Percentiles rank a stretch among this genome's conserved stretches.
Evolutionary conservation across 2,797 vertebrate genomes (phyloP).

Genomic region (Ispidina lecontei): DNA sequence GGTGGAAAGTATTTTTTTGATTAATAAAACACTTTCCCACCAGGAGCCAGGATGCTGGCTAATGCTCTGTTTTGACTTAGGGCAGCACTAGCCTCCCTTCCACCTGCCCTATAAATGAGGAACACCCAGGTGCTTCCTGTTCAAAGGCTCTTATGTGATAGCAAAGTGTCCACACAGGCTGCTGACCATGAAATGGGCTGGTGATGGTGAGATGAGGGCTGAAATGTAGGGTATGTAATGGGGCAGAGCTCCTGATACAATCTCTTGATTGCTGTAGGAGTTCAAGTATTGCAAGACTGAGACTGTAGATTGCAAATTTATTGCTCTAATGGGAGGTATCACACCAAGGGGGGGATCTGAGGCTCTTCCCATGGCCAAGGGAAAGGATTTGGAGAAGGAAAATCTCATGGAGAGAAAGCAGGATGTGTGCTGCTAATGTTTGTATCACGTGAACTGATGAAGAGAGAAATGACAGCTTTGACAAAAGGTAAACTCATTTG

Average conservation of each 20-base stretch:
- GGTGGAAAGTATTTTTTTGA: constrained; percentile 34
- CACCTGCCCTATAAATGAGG: constrained; percentile 45
- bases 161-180: background rate
- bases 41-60: constrained; percentile 35
- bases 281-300: background rate
- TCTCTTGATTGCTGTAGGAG: background rate
- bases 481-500: background rate
- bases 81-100: background rate
- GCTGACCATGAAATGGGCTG: background rate
- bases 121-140: constrained; percentile 65
- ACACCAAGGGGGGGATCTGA: background rate
- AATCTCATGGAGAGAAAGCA: fast-evolving
- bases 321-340: background rate
- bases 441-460: background rate
- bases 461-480: background rate
- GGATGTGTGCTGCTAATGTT: background rate
- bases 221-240: background rate
- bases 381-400: background rate
- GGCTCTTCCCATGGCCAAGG: background rate
- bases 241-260: background rate
- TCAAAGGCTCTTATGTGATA: background rate
- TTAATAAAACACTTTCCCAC: constrained; percentile 44
- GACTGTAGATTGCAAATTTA: background rate
- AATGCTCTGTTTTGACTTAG: constrained; percentile 40
- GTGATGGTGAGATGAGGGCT: background rate